These are phyloP conservation scores for Nomia melanderi DNA, from an alignment of 1,140 invertebrate genomes.

Conservation along the genomic window DNA sequence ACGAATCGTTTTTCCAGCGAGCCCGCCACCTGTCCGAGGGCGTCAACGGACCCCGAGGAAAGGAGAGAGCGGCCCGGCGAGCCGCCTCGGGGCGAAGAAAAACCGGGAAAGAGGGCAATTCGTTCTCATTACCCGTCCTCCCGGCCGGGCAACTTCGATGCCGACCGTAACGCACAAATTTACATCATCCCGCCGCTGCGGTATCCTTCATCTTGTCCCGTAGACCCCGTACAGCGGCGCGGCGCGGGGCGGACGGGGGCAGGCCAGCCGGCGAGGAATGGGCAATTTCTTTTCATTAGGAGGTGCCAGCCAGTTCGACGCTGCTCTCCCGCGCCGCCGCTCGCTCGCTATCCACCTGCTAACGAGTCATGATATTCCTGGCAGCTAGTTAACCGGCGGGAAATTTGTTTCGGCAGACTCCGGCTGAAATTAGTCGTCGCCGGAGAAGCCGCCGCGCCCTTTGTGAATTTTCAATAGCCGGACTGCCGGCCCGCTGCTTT, in stretches of 20 bases:
- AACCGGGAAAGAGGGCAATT: conserved; percentile 57
- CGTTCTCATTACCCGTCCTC: conserved; percentile 60
- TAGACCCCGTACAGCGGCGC: neutral
- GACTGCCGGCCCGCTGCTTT: neutral
- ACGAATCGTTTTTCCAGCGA: conserved; percentile 14
- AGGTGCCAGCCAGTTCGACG: conserved; percentile 39
- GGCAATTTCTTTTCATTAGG: conserved; percentile 60
- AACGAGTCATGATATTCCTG: conserved; percentile 48
- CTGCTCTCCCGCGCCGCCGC: conserved; percentile 27
- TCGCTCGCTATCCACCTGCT: conserved; percentile 28
- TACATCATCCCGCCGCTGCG: conserved; percentile 53
- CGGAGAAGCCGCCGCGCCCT: neutral
- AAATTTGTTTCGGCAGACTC: conserved; percentile 32
- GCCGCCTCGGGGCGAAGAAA: conserved; percentile 22
- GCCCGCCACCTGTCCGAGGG: conserved; percentile 47
- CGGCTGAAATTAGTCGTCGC: neutral
- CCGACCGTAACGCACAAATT: conserved; percentile 57
- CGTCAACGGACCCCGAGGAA: conserved; percentile 48
- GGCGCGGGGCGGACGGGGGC: neutral
- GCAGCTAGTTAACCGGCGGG: conserved; percentile 20
- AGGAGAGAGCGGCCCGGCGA: neutral
- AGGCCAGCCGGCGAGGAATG: neutral
- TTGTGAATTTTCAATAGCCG: neutral
- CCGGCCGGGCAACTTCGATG: conserved; percentile 49
- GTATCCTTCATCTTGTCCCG: conserved; percentile 47